Evolutionary conservation across 2,797 vertebrate genomes (phyloP).

Genomic region (Melanogrammus aeglefinus): DNA sequence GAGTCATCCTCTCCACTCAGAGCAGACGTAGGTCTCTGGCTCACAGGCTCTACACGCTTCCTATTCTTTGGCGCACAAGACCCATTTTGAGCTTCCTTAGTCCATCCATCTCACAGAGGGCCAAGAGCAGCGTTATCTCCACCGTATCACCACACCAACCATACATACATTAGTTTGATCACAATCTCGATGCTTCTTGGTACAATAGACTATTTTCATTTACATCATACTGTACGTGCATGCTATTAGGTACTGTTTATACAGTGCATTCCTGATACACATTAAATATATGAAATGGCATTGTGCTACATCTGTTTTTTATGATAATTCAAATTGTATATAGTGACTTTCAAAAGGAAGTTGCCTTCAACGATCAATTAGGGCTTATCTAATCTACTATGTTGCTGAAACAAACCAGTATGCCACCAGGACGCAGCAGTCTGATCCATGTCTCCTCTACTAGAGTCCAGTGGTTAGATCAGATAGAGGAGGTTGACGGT

Average conservation of each 20-base stretch:
- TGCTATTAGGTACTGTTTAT: background rate
- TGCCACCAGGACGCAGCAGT: background rate
- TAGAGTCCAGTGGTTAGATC: constrained; percentile 41
- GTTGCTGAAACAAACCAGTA: background rate
- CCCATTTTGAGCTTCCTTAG: background rate
- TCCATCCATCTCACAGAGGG: background rate
- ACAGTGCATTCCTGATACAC: background rate
- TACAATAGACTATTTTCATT: background rate
- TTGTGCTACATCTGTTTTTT: background rate
- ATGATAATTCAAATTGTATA: background rate
- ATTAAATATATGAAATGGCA: background rate
- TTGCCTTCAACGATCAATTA: background rate
- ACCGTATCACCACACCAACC: no score
- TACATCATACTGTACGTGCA: background rate
- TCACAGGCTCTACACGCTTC: background rate
- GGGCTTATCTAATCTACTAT: background rate
- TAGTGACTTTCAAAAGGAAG: background rate
- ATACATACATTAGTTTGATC: background rate
- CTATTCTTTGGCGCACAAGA: background rate
- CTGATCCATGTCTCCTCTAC: background rate
- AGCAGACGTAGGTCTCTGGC: background rate
- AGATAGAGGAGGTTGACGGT: constrained; percentile 47
- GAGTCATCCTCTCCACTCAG: constrained; percentile 25
- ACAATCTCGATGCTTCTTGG: background rate
- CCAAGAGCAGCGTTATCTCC: background rate